A percentile compares a stretch with the other conserved stretches of the same genome.
phyloP scores from a whole-genome alignment of 2,113 vertebrate species.

The Callocephalon fimbriatum region DNA sequence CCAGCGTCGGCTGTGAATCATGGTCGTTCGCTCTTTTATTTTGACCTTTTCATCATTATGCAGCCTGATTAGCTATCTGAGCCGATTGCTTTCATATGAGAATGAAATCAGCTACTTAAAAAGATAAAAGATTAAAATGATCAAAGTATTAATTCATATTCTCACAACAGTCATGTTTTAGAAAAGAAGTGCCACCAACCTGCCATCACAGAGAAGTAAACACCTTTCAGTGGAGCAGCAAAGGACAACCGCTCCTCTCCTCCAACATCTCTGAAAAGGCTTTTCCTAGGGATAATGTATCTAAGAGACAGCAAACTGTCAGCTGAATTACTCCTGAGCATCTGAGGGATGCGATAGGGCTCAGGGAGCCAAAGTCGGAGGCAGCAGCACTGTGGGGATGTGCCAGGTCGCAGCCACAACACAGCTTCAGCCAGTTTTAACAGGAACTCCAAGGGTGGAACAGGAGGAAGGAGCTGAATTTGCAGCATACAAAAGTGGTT shows the following conservation, averaged over 20 bases:
- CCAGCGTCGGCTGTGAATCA: neutral
- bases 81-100: neutral
- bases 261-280: neutral
- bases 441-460: neutral
- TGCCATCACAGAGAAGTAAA: neutral
- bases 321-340: neutral
- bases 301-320: neutral
- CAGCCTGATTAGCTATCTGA: neutral
- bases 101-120: neutral
- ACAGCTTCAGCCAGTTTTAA: neutral
- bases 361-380: neutral
- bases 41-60: conserved; percentile 1
- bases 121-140: neutral
- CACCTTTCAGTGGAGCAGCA: neutral
- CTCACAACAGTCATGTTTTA: accelerated
- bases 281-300: neutral
- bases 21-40: neutral
- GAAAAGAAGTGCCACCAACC: neutral
- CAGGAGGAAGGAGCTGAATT: neutral
- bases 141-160: neutral
- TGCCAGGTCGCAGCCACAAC: accelerated
- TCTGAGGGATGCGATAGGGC: neutral
- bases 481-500: accelerated
- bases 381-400: neutral
- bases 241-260: neutral